phyloP scores from a whole-genome alignment of 2,888 invertebrate species.

The Epirrita christyi region DNA sequence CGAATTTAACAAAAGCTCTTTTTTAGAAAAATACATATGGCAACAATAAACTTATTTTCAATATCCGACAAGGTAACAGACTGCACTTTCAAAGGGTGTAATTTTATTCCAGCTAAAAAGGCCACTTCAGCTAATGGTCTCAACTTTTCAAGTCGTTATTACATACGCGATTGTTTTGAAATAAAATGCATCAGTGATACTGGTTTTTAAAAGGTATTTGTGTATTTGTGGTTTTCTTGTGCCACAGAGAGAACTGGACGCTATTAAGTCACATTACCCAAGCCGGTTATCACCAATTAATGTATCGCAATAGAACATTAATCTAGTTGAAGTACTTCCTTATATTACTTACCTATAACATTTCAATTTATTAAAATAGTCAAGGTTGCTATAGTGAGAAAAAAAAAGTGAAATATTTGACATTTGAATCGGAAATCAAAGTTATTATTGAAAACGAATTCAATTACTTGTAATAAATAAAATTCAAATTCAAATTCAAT shows the following conservation, averaged over 20 bases:
- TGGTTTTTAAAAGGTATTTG: no score
- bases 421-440: conserved; percentile 39
- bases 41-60: no score
- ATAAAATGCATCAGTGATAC: no score
- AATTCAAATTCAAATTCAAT: no score
- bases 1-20: no score
- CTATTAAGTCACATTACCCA: conserved; percentile 18
- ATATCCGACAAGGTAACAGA: no score
- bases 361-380: conserved; percentile 40
- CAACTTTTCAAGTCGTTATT: no score
- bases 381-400: conserved; percentile 41
- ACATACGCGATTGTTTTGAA: no score
- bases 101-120: no score
- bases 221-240: neutral
- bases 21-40: no score
- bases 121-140: no score
- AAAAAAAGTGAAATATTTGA: conserved; percentile 38
- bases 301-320: conserved; percentile 39
- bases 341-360: conserved; percentile 39
- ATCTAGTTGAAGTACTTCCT: conserved; percentile 57
- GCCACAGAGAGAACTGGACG: neutral
- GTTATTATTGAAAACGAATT: conserved; percentile 25
- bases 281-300: conserved; percentile 29
- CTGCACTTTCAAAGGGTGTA: no score
- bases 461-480: conserved; percentile 21